Evolutionary conservation across 1,140 invertebrate species (phyloP), one percentile per base, ranked within the genome.

Genomic region (Lineus longissimus): DNA sequence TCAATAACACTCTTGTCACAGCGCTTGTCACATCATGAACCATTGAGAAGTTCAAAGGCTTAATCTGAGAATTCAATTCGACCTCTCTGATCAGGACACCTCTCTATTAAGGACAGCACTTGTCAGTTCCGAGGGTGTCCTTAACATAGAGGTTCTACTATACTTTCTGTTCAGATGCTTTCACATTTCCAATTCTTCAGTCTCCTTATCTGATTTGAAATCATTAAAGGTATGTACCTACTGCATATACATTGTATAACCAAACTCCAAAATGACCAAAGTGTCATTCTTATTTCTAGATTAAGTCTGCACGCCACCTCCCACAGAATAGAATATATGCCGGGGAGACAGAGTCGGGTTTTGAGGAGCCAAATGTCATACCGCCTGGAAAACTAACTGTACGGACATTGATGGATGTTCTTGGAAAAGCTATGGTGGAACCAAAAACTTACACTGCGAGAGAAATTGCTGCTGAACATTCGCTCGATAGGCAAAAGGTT

Each of bases 391-490:
- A 77, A 75, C 69, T 81, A 25, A 72, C 74, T 36, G 51, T 86
- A 4, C 71, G 72, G 25, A 76, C 82, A 55, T 73, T 70, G 2
- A 2, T 85, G 22, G 77, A 85, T 59, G 87, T 91, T 65, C 85
- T 92, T 29, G 77, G 79, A 0, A 79, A 87, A 30, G 83, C 91
- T 76, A 84, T 86, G 66, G 63, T 73, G 0, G 84, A 90, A 70
- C 85, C 88, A 0, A 72, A 80, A 43, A 80, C 80, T 47, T 84
- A 86, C 69, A 86, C 81, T 15, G 71, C 81, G 25, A 75, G 82
- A 25, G 82, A 80, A 74, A 88, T 92, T 75, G 86, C 90, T 0
- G 71, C 79, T 51, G 81, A 89, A 62, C 89, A 89, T 74, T 87
- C 88, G 73, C 63, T 92, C 33, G 85, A 87, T 63, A 76, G 82